Base-by-base conservation (phyloP, 2,797 vertebrate genomes). In the Lithobates sylvaticus region DNA sequence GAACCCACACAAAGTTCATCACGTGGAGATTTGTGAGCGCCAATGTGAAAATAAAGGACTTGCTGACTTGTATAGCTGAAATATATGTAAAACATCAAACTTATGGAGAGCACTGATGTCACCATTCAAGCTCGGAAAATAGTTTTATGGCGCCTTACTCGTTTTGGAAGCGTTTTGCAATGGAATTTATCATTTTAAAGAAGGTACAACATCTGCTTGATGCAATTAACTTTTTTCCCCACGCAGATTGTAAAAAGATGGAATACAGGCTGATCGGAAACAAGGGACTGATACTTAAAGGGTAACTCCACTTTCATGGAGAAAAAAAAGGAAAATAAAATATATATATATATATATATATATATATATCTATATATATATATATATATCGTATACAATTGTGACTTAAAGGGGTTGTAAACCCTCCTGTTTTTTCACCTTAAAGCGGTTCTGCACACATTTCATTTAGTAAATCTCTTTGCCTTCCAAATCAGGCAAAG, bases 1-100 rank as follows among this genome's bases (percentile, higher is more conserved):
- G 69, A 81, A 58, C 78, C 69, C 69, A 21, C 29, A 58, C 69
- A 42, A 26, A 73, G 79, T 64, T 74, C 36, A 42, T 42, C 34
- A 64, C 21, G 21, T 39, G 34, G 65, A 29, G 65, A 67, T 67
- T 29, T 67, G 27, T 67, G 23, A 67, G 26, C 3, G 26, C 3
- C 64, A 67, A 67, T 67, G 26, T 67, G 27, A 29, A 67, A 13
- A 67, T 67, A 67, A 67, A 67, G 65, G 65, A 67, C 13, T 15
- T 27, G 65, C 65, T 27, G 65, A 29, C 26, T 10, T 27, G 0
- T 32, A 32, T 32, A 32, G 32, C 32, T 32, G 32, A 32, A 29
- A 29, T 67, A 15, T 67, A 27, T 26, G 50, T 54, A 54, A 54
- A 54, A 54, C 50, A 54, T 54, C 16, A 54, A 54, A 54, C 50